phyloP scores from a whole-genome alignment of 2,113 vertebrate species.

The Marcusenius ussheri region DNA sequence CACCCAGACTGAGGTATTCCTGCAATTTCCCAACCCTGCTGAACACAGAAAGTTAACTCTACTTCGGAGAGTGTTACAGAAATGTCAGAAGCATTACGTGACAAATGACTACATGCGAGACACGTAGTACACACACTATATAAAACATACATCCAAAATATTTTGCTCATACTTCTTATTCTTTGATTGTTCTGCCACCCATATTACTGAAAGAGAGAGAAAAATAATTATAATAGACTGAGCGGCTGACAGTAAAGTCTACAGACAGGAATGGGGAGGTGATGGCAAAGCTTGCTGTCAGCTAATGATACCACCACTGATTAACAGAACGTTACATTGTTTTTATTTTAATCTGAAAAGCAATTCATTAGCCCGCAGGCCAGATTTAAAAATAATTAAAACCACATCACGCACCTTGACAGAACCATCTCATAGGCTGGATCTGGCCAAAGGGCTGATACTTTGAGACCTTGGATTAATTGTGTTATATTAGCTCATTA shows the following conservation, averaged over 20 bases:
- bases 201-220: neutral
- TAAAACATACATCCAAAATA: neutral
- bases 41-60: neutral
- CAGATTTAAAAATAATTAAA: neutral
- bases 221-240: neutral
- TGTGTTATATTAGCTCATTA: neutral
- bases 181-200: neutral
- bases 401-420: neutral
- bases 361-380: neutral
- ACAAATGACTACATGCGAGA: neutral
- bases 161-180: neutral
- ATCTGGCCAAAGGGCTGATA: neutral
- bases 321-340: neutral
- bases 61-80: neutral
- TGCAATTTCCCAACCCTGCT: neutral
- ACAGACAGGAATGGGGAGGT: neutral
- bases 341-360: neutral
- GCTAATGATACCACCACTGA: neutral
- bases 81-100: neutral
- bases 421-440: neutral
- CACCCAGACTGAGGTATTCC: constrained; percentile 20
- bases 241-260: neutral
- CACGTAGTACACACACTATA: neutral
- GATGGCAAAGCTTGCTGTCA: neutral
- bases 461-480: too few relatives aligned